Conservation (phyloP, 1,140 invertebrate species). For the Calosoma granatense region DNA sequence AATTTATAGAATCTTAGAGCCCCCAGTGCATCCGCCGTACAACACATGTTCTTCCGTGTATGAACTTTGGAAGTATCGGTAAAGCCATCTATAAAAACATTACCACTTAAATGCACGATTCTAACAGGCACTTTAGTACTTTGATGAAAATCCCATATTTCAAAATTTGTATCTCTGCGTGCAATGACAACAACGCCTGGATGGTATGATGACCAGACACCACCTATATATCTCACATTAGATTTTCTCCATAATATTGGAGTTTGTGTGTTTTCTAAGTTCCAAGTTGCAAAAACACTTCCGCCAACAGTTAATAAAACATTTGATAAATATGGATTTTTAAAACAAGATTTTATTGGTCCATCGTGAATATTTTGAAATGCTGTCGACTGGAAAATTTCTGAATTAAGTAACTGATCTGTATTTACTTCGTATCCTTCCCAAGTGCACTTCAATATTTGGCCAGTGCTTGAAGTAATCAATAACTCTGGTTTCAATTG, state of each 20-base stretch:
- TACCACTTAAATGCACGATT: constrained; percentile 30
- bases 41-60: background rate
- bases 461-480: constrained; percentile 18
- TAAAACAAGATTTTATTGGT: constrained; percentile 42
- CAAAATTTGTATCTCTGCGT: constrained; percentile 41
- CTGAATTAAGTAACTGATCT: constrained; percentile 42
- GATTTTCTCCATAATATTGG: constrained; percentile 44
- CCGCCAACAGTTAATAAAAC: constrained; percentile 48
- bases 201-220: constrained; percentile 38
- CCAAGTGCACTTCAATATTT: constrained; percentile 35
- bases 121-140: constrained; percentile 32
- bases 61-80: constrained; percentile 28
- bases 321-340: constrained; percentile 42
- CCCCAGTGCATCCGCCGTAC: background rate
- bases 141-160: constrained; percentile 45
- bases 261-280: constrained; percentile 34
- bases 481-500: constrained; percentile 41
- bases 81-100: constrained; percentile 31
- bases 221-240: constrained; percentile 38
- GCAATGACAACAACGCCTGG: constrained; percentile 40
- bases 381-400: constrained; percentile 37
- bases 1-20: background rate
- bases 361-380: constrained; percentile 53
- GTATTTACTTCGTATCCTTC: constrained; percentile 49
- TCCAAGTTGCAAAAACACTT: constrained; percentile 47